Percentiles rank a stretch among this genome's conserved stretches.
phyloP scores from a whole-genome alignment of 2,113 vertebrate species.

The Diphyllodes magnificus region DNA sequence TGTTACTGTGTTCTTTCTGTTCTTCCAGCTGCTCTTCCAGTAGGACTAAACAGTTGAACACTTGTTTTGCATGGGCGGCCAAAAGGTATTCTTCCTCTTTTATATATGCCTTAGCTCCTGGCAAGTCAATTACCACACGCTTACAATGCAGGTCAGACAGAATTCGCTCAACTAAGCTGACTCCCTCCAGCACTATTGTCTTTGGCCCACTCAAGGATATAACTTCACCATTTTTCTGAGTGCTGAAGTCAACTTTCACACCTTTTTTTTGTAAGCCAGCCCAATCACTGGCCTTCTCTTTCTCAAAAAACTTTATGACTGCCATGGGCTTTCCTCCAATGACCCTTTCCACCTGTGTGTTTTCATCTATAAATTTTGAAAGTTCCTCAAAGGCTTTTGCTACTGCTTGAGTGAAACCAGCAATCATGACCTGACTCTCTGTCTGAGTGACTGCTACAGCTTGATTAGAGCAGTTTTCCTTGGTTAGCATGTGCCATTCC shows the following conservation, averaged over 20 bases:
- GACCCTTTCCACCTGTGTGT: constrained; percentile 64
- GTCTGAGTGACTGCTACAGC: constrained; percentile 49
- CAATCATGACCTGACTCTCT: constrained; percentile 64
- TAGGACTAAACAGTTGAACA: constrained; percentile 72
- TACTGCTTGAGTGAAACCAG: constrained; percentile 70
- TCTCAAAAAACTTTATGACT: constrained; percentile 70
- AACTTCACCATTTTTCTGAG: not conserved
- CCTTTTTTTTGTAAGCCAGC: not conserved
- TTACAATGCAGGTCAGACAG: constrained; percentile 51
- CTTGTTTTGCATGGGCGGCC: not conserved
- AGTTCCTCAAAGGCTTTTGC: constrained; percentile 45
- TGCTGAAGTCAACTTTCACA: constrained; percentile 62
- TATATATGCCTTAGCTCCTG: constrained; percentile 76
- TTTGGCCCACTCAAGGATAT: constrained; percentile 75
- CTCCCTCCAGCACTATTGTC: constrained; percentile 55
- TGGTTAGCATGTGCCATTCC: constrained; percentile 71
- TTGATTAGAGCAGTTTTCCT: constrained; percentile 1
- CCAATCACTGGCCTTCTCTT: constrained; percentile 15
- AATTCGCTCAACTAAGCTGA: constrained; percentile 10
- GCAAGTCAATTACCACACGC: constrained; percentile 46
- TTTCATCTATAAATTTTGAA: constrained; percentile 69
- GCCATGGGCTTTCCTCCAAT: constrained; percentile 41
- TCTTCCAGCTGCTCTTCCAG: constrained; percentile 53
- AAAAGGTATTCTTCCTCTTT: constrained; percentile 55
- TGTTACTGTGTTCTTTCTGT: not conserved